A percentile compares a stretch with the other conserved stretches of the same genome.
Evolutionary conservation across 2,888 invertebrate species (phyloP).

Genomic region (Ophonus ardosiacus): DNA sequence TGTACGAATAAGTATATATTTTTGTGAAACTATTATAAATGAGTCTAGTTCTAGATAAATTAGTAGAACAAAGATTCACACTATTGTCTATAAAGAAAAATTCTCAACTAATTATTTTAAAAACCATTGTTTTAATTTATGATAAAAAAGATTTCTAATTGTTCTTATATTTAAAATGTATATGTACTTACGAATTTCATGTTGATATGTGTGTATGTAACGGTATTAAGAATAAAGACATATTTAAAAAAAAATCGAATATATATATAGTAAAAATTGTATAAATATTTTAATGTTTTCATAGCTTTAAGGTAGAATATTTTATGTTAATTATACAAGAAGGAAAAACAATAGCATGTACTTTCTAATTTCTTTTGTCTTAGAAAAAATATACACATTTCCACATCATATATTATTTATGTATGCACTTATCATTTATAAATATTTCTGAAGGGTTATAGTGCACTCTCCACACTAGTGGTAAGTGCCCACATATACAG

Average conservation of each 20-base stretch:
- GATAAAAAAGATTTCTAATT: too few relatives aligned
- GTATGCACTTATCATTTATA: too few relatives aligned
- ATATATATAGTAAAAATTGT: conserved; percentile 10
- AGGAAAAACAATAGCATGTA: conserved; percentile 30
- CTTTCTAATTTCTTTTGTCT: conserved; percentile 28
- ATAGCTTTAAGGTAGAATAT: neutral
- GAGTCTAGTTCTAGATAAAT: neutral
- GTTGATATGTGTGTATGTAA: conserved; percentile 11
- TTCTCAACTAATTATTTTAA: neutral
- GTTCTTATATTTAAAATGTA: neutral
- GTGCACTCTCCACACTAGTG: too few relatives aligned
- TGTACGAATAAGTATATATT: too few relatives aligned
- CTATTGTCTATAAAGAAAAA: neutral
- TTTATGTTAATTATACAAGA: conserved; percentile 9
- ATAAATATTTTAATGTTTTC: conserved; percentile 6
- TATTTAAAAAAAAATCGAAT: neutral
- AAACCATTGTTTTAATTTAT: neutral
- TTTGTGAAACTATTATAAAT: too few relatives aligned
- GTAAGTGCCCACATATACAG: too few relatives aligned
- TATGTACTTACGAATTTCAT: conserved; percentile 52
- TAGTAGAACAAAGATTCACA: neutral
- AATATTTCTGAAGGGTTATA: too few relatives aligned
- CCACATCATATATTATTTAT: too few relatives aligned
- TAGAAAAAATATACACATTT: neutral
- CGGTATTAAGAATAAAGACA: neutral